Base-by-base conservation (phyloP, 2,797 vertebrate genomes). In the Valencia hispanica region DNA sequence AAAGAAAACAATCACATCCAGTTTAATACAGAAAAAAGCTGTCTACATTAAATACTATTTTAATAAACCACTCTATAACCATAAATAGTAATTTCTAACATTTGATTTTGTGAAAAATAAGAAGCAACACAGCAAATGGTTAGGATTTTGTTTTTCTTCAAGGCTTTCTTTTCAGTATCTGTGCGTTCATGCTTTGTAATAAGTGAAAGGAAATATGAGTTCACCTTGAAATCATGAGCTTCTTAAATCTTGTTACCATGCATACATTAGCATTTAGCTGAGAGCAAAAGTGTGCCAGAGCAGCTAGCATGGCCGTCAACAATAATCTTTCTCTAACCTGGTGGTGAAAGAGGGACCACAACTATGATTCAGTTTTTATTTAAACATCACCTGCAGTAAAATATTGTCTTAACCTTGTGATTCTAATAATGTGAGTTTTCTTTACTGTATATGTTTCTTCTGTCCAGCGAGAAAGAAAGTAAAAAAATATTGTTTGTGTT, bases 1-100 rank as follows among this genome's bases (percentile, higher is more conserved):
- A 85, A 73, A 80, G 81, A 84, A 84, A 85, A 83, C 65, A 68
- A 45, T 72, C 79, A 70, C 65, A 70, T 86, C 36, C 81, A 81
- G 32, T 72, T 72, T 50, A 65, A 70, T 78, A 83, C 80, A 57
- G 74, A 73, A 65, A 59, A 75, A 80, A 75, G 73, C 47, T 27
- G 30, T 32, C 51, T 27, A 73, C 22, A 30, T 68, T 72, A 18
- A 68, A 45, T 27, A 30, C 39, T n/a, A n/a, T 27, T 45, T 68
- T 68, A 17, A 68, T 27, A 63, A 68, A 3, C 12, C 39, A n/a
- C 27, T 5, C 25, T 3, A 36, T 14, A 27, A 17, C 25, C 39
- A 45, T 45, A 9, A 43, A 68, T 18, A 15, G 14, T 43, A 1
- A 68, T 68, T 68, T 68, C 25, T 17, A 43, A 45, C n/a, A 30